A percentile compares a stretch with the other conserved stretches of the same genome.
Conservation (phyloP, 2,888 invertebrate genomes). For the Idaea straminata region DNA sequence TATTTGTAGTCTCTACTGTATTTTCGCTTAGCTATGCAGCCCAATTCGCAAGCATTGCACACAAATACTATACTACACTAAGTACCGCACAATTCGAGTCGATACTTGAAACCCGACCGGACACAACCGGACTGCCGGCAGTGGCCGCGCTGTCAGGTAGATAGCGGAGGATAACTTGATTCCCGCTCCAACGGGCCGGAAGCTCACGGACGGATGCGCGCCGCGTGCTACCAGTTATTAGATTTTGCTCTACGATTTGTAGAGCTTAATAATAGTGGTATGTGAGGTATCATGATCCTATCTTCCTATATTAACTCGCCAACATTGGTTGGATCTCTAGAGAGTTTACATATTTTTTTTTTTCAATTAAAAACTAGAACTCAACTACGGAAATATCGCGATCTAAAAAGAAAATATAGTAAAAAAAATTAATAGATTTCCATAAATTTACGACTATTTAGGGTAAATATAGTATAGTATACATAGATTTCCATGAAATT, state of each 20-base stretch:
- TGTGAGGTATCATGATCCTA: too few relatives aligned
- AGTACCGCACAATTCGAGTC: background rate
- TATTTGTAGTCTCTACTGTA: too few relatives aligned
- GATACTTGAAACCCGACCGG: background rate
- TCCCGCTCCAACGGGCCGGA: conserved; percentile 28
- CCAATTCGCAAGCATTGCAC: background rate
- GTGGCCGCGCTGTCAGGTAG: conserved; percentile 18
- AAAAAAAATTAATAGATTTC: background rate
- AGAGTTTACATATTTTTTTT: too few relatives aligned
- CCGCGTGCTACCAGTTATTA: conserved; percentile 7
- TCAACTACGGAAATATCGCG: too few relatives aligned
- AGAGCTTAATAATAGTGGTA: too few relatives aligned
- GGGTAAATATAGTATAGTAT: too few relatives aligned
- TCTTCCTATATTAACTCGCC: too few relatives aligned
- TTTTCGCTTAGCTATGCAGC: background rate
- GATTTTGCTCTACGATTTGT: background rate
- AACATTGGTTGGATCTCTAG: too few relatives aligned
- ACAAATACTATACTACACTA: background rate
- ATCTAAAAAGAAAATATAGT: too few relatives aligned
- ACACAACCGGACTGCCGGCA: background rate
- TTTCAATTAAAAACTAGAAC: too few relatives aligned
- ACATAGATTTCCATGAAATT: too few relatives aligned
- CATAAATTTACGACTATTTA: too few relatives aligned
- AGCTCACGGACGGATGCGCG: conserved; percentile 21
- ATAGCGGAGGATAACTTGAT: conserved; percentile 28